These are phyloP conservation scores for Chromis chromis DNA, from an alignment of 2,797 vertebrate species.

Conservation along the genomic window DNA sequence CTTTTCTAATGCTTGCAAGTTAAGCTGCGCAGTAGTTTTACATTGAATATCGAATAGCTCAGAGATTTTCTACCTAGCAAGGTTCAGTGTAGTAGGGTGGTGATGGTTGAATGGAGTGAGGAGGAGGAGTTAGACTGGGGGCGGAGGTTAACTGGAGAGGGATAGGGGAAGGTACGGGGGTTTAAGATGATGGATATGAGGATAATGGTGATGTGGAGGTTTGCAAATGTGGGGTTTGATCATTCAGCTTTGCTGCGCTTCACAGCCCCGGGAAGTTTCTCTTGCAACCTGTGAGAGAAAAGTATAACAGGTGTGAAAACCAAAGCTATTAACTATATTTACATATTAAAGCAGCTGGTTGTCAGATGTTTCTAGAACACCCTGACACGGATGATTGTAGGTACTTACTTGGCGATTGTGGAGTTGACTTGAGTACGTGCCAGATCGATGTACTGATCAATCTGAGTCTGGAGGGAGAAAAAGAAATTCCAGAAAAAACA, in stretches of 20 bases:
- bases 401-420: constrained; percentile 89
- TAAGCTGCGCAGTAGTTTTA: constrained; percentile 84
- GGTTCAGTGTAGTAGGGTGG: constrained; percentile 78
- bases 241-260: constrained; percentile 89
- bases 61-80: constrained; percentile 80
- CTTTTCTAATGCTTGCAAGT: constrained; percentile 75
- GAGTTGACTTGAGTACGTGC: constrained; percentile 88
- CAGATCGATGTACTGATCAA: constrained; percentile 91
- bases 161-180: constrained; percentile 11
- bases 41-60: constrained; percentile 82
- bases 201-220: constrained; percentile 50
- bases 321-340: not conserved
- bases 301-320: not conserved
- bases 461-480: constrained; percentile 86
- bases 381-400: not conserved
- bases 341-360: not conserved
- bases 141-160: constrained; percentile 16
- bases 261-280: constrained; percentile 90
- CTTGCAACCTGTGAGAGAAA: constrained; percentile 86
- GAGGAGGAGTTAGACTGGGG: constrained; percentile 46
- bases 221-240: constrained; percentile 44
- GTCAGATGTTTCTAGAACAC: too few species aligned
- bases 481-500: too few species aligned
- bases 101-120: constrained; percentile 61
- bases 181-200: constrained; percentile 59